Conservation (phyloP, 2,797 vertebrate species). For the Sylvia borin region DNA sequence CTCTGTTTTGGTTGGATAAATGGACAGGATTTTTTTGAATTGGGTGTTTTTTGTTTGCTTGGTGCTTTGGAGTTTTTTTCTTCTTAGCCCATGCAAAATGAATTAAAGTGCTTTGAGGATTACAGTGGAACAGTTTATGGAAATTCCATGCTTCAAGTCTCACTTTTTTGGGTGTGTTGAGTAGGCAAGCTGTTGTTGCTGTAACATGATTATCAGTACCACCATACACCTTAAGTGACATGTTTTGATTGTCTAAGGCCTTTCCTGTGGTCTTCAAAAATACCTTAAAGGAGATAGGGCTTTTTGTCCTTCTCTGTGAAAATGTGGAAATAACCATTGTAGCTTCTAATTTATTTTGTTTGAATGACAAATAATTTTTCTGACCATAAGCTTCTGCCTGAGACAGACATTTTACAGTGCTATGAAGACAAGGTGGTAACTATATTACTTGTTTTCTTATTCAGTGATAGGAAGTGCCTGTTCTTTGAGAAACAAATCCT, state of each 20-base stretch:
- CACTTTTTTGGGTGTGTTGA: background rate
- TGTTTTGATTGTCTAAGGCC: background rate
- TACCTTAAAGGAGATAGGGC: background rate
- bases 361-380: background rate
- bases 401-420: background rate
- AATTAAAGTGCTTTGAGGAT: background rate
- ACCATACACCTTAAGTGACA: background rate
- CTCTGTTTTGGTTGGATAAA: background rate
- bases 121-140: background rate
- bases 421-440: background rate
- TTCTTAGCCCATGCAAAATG: background rate
- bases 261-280: background rate
- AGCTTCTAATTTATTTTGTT: background rate
- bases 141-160: background rate
- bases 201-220: background rate
- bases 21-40: fast-evolving
- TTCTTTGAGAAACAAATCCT: background rate
- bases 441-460: background rate
- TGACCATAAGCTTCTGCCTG: background rate
- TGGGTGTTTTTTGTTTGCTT: background rate
- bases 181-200: background rate
- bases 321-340: background rate
- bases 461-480: background rate
- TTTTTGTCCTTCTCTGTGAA: background rate
- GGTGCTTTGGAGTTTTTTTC: background rate